Base-by-base conservation (phyloP, 2,797 vertebrate species). In the Eremophila alpestris region DNA sequence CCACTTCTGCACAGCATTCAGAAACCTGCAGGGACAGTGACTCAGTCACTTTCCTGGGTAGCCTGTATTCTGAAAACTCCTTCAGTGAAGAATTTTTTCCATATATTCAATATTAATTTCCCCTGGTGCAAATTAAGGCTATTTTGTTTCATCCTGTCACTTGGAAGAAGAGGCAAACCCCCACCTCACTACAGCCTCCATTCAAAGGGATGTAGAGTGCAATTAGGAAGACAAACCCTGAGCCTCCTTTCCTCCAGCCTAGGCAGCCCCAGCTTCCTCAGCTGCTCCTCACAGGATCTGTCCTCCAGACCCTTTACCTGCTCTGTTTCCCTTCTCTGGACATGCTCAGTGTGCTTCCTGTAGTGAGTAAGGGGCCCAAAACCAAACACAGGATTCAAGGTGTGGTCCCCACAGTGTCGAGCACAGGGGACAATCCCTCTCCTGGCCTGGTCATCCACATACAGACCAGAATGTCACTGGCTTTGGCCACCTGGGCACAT, bases 341-440 rank as follows among this genome's bases (percentile, higher is more conserved):
- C 9, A 9, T 0, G 0, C 10, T 45, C 30, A 5, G 0, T 12
- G 12, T 38, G 45, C 15, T 18, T 52, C 21, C 29, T 59, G 26
- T 2, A 19, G 9, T 11, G 13, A 29, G 6, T 8, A 18, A 54
- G 38, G 10, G 9, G 7, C n/a, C 45, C 29, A 24, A n/a, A 89
- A n/a, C 17, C 5, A 24, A 48, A 45, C 58, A 64, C 3, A 10
- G 15, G 0, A 10, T 2, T 76, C 0, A 1, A 74, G 27, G 7
- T 52, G 36, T 3, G 2, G 38, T 11, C 38, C 11, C 27, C 21
- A 10, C 14, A 43, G 16, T 5, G 26, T 20, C 0, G 0, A 51
- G 27, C 17, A 32, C 24, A 46, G 36, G 16, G 9, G 0, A 43
- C 0, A 2, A 16, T 30, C 38, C 13, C 46, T 4, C 22, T 27